phyloP scores from a whole-genome alignment of 2,113 vertebrate genomes.

The Ranitomeya variabilis region DNA sequence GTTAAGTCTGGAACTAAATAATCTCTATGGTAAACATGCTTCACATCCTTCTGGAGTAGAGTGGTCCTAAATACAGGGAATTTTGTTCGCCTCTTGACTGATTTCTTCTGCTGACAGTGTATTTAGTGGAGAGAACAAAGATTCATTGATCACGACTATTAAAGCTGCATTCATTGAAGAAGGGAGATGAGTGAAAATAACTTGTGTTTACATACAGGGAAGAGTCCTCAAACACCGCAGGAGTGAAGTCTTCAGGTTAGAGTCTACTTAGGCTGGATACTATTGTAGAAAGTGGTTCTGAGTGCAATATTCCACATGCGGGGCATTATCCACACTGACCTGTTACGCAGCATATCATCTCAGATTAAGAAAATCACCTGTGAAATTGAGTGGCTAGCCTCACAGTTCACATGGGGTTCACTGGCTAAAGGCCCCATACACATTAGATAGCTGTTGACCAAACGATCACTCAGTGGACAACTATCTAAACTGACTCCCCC shows the following conservation, averaged over 20 bases:
- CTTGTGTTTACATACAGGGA: constrained; percentile 19
- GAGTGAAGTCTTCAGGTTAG: neutral
- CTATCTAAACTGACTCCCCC: no score
- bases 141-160: constrained; percentile 16
- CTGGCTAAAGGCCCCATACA: no score
- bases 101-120: constrained; percentile 4
- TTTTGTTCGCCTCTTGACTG: neutral
- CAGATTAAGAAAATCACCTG: neutral
- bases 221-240: neutral
- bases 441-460: no score
- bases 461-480: no score
- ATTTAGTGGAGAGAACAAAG: constrained; percentile 21
- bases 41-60: neutral
- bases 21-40: neutral
- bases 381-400: neutral
- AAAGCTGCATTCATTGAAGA: constrained; percentile 18
- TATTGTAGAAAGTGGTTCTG: neutral
- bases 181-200: constrained; percentile 24
- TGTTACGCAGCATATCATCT: neutral
- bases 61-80: constrained; percentile 4
- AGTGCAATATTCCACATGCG: neutral
- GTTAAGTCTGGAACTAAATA: neutral
- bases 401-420: neutral
- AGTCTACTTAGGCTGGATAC: neutral
- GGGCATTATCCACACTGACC: neutral